These are phyloP conservation scores for Numida meleagris DNA, from an alignment of 2,113 vertebrate species.

Conservation along the genomic window DNA sequence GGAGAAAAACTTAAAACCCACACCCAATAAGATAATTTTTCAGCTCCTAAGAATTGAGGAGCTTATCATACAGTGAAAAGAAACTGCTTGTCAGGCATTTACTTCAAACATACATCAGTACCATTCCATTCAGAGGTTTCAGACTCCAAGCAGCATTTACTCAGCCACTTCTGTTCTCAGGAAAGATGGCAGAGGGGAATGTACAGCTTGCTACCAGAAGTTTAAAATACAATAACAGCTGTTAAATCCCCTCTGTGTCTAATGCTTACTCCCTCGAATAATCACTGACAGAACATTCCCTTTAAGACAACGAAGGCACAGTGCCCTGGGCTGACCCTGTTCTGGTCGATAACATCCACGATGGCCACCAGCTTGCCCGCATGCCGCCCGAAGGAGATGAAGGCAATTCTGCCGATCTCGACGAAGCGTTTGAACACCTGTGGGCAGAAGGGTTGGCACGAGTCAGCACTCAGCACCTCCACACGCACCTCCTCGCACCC, in stretches of 20 bases:
- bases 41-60: background rate
- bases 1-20: background rate
- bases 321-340: constrained; percentile 18
- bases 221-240: background rate
- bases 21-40: background rate
- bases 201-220: background rate
- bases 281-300: fast-evolving
- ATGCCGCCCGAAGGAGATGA: constrained; percentile 91
- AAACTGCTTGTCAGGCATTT: background rate
- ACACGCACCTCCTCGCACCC: too few species aligned
- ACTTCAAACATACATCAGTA: background rate
- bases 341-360: constrained; percentile 97
- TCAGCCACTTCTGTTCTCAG: background rate
- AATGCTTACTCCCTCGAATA: background rate
- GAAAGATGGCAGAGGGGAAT: fast-evolving
- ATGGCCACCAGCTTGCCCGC: constrained; percentile 94
- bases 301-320: background rate
- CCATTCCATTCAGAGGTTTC: background rate
- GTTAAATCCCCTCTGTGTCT: fast-evolving
- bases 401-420: constrained; percentile 94
- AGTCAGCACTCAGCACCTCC: background rate
- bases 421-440: constrained; percentile 98
- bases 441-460: background rate
- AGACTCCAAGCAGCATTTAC: background rate
- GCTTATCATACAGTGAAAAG: background rate